phyloP scores from a whole-genome alignment of 1,140 invertebrate genomes.

The Aphaenogaster floridana region DNA sequence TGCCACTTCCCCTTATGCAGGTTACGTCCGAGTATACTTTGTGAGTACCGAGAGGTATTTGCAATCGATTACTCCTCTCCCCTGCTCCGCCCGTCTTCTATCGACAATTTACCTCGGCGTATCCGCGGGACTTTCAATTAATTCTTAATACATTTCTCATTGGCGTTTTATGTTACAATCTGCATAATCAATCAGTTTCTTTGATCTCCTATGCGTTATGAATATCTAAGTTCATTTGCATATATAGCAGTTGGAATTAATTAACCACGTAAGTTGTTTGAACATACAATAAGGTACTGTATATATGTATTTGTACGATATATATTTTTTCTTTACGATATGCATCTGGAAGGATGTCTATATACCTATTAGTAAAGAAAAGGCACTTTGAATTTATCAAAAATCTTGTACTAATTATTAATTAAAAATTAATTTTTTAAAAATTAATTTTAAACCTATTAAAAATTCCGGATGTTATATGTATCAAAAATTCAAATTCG shows the following conservation, averaged over 20 bases:
- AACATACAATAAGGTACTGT: not conserved
- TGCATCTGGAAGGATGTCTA: not conserved
- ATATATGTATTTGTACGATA: not conserved
- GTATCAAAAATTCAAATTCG: not conserved
- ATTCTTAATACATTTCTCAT: constrained; percentile 55
- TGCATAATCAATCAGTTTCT: constrained; percentile 17
- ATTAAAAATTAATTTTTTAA: not conserved
- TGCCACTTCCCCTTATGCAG: constrained; percentile 60
- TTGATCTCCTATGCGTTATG: constrained; percentile 1
- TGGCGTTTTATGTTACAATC: constrained; percentile 16
- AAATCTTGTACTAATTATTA: not conserved
- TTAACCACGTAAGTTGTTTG: not conserved
- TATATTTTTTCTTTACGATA: not conserved
- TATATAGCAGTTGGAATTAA: constrained; percentile 5
- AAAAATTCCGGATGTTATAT: not conserved
- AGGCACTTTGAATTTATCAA: not conserved
- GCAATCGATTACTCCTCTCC: constrained; percentile 62
- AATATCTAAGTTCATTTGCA: constrained; percentile 18
- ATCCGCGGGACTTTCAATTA: constrained; percentile 58
- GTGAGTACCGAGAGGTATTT: constrained; percentile 61
- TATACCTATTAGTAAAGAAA: not conserved
- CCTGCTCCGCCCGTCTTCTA: too few relatives aligned
- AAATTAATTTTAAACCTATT: not conserved
- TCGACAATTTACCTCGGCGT: not conserved
- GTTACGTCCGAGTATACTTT: constrained; percentile 48